Evolutionary conservation across 2,797 vertebrate species (phyloP).

Genomic region (Enteromius anoplus): DNA sequence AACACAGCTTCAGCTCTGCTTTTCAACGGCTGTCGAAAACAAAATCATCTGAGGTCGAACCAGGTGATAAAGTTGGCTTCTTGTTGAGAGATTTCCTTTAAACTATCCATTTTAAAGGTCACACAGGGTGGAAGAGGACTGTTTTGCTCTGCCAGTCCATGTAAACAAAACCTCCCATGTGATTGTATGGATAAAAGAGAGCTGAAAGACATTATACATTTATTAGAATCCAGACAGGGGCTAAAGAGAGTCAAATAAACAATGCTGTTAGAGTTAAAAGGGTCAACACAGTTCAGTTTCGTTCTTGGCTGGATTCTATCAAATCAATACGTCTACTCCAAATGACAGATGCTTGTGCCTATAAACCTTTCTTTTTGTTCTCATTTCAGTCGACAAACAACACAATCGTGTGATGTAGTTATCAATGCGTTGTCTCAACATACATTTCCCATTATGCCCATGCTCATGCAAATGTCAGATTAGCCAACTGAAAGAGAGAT

Average conservation of each 20-base stretch:
- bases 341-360: not conserved
- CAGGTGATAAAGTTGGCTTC: conserved; percentile 6
- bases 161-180: not conserved
- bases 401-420: not conserved
- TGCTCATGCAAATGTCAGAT: conserved; percentile 9
- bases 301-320: not conserved
- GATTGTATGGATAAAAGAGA: not conserved
- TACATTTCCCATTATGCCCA: not conserved
- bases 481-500: conserved; percentile 15
- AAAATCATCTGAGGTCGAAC: conserved; percentile 2
- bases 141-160: not conserved
- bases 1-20: not conserved
- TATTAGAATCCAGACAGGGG: not conserved
- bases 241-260: conserved; percentile 4
- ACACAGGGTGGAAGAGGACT: not conserved
- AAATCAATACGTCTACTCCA: not conserved
- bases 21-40: not conserved
- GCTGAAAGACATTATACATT: conserved; percentile 7
- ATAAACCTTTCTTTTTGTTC: not conserved
- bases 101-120: not conserved
- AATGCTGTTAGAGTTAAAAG: not conserved
- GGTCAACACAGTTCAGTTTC: not conserved
- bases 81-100: not conserved
- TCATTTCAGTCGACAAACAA: not conserved
- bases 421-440: not conserved